Conservation (phyloP, 2,888 invertebrate genomes). For the Drosophila demipolita region DNA sequence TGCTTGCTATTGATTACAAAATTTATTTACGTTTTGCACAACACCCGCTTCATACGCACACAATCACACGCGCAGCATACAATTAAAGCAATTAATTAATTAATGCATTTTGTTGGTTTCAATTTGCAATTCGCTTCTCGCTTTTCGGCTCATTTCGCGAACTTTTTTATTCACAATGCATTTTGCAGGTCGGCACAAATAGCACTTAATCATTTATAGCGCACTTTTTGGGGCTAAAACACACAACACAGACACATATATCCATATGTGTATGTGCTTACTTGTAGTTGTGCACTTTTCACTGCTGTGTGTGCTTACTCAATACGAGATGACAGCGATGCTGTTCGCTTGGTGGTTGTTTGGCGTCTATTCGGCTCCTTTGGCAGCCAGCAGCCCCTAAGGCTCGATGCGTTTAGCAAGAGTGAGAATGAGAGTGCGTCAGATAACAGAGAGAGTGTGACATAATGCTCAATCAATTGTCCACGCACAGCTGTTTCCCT, state of each 20-base stretch:
- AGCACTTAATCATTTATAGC: slow-evolving; percentile 66
- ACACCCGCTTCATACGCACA: slow-evolving; percentile 5
- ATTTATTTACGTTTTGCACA: slow-evolving; percentile 7
- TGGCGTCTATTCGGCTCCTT: slow-evolving; percentile 64
- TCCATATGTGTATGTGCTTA: slow-evolving; percentile 9
- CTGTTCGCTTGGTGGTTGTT: slow-evolving; percentile 66
- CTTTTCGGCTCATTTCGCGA: slow-evolving; percentile 38
- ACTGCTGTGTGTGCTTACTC: slow-evolving; percentile 31
- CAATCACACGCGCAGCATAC: slow-evolving; percentile 11
- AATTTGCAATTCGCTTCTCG: slow-evolving; percentile 54
- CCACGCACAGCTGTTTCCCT: slow-evolving; percentile 11
- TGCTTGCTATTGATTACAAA: slow-evolving; percentile 2
- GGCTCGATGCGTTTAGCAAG: slow-evolving; percentile 11
- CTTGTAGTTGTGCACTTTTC: slow-evolving; percentile 55
- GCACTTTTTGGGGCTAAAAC: slow-evolving; percentile 50
- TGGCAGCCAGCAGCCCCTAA: slow-evolving; percentile 29
- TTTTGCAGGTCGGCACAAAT: slow-evolving; percentile 50
- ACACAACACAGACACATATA: background rate
- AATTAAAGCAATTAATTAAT: slow-evolving; percentile 21
- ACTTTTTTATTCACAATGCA: slow-evolving; percentile 51
- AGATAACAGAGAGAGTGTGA: slow-evolving; percentile 30
- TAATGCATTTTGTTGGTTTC: slow-evolving; percentile 33
- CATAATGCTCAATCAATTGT: slow-evolving; percentile 10
- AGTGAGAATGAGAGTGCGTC: slow-evolving; percentile 37
- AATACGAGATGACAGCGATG: slow-evolving; percentile 35